Evolutionary conservation across 37 sponge, comb jelly and placozoan genomes (phyloP), one percentile per base, ranked within the genome.

Genomic region (Hexactinellida sp.): DNA sequence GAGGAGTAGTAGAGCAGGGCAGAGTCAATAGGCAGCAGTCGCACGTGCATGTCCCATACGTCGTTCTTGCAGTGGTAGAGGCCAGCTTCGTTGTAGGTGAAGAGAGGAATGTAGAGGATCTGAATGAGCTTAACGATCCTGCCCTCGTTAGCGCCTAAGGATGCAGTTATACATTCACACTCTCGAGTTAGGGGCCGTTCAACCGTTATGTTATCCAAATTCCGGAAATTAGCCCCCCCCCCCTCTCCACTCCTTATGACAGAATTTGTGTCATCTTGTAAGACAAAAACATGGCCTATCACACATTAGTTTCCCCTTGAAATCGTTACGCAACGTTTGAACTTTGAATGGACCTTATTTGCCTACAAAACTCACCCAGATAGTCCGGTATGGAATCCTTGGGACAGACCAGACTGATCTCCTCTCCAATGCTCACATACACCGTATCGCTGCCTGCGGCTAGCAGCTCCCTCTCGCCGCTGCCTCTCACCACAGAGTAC

Each of bases 361-460:
- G n/a, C n/a, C n/a, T n/a, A n/a, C n/a, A n/a, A n/a, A 25, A 63
- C 76, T 63, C 76, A 63, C 76, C 76, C 5, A 32, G 76, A 63
- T 25, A 63, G 3, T 28, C 76, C 13, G 76, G 76, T 10, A 25
- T 25, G 25, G 76, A 63, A 7, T 28, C 76, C 34, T n/a, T 28
- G 3, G 76, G 76, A 63, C 76, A 63, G 34, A 63, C 30, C 28
- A 63, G 34, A n/a, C 5, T 63, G 13, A 63, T 10, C 30, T 63
- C 76, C 34, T 63, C 76, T 63, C 76, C 76, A 25, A 63, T n/a
- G 13, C 30, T n/a, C 25, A 63, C 76, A n/a, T 63, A 63, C 76
- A 10, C 30, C 34, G 13, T n/a, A 3, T 25, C 76, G 32, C 3
- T n/a, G 3, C 34, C 76, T 7, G 3, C 76, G 5, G 3, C 76